Percentiles rank a stretch among this genome's conserved stretches.
These are phyloP conservation scores for Gulo gulo DNA, from an alignment of 2,113 vertebrate genomes.

Conservation along the genomic window DNA sequence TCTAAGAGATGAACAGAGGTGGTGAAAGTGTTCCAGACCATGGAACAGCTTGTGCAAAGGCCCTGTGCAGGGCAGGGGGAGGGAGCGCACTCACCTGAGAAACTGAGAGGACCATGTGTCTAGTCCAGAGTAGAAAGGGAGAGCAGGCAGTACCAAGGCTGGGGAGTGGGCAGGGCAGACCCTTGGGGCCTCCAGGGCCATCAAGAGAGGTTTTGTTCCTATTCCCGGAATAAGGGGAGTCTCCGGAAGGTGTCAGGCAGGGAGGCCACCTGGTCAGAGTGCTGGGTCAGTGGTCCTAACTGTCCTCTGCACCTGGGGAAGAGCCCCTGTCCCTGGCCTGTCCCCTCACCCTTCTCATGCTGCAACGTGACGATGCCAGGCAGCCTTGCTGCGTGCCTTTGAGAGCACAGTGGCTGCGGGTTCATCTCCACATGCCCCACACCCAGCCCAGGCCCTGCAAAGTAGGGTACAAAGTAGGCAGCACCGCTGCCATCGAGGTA, in stretches of 20 bases:
- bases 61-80: background rate
- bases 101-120: background rate
- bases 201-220: background rate
- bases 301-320: background rate
- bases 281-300: background rate
- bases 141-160: background rate
- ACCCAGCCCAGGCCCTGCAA: background rate
- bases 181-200: background rate
- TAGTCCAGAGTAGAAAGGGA: background rate
- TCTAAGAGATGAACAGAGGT: background rate
- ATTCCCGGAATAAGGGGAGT: background rate
- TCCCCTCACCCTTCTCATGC: background rate
- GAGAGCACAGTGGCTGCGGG: background rate
- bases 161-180: background rate
- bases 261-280: background rate
- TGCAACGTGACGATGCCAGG: accelerated
- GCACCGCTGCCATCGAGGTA: background rate
- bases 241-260: background rate
- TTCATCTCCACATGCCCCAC: accelerated
- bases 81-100: background rate
- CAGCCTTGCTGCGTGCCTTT: background rate
- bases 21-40: background rate
- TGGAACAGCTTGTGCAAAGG: background rate
- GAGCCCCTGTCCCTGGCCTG: background rate
- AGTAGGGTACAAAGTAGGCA: background rate